A percentile compares a stretch with the other conserved stretches of the same genome.
Evolutionary conservation across 2,888 invertebrate genomes (phyloP).

Genomic region (Asteroscopus sphinx): DNA sequence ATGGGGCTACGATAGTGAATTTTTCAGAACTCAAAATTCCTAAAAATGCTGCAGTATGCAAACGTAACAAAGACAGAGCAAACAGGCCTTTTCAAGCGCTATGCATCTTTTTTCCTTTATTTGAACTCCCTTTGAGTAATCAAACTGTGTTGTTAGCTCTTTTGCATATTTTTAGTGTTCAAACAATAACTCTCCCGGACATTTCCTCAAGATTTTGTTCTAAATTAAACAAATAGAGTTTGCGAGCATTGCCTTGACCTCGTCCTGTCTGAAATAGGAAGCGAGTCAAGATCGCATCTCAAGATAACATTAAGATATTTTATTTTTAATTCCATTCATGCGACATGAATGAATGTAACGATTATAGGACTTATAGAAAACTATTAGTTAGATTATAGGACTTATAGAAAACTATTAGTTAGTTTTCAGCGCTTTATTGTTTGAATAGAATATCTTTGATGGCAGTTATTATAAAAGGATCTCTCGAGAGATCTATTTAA

Average conservation of each 20-base stretch:
- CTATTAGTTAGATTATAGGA: no score
- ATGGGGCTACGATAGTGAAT: background rate
- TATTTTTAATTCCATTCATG: constrained; percentile 11
- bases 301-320: constrained; percentile 28
- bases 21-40: no score
- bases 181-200: constrained; percentile 4
- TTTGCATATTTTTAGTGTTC: background rate
- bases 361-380: no score
- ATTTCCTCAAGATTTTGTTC: constrained; percentile 25
- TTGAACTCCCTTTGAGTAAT: background rate
- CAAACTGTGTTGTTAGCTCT: background rate
- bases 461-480: no score
- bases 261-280: constrained; percentile 23
- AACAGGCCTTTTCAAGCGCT: background rate
- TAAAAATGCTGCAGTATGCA: no score
- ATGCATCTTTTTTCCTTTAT: background rate
- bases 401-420: no score
- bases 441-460: no score
- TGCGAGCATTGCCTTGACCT: constrained; percentile 15
- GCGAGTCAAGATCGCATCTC: constrained; percentile 35
- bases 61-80: background rate
- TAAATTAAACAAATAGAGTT: constrained; percentile 17
- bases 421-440: no score
- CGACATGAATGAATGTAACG: no score
- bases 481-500: no score